Evolutionary conservation across 1,140 invertebrate species (phyloP), one percentile per base, ranked within the genome.

Genomic region (Cyclargus thomasi): DNA sequence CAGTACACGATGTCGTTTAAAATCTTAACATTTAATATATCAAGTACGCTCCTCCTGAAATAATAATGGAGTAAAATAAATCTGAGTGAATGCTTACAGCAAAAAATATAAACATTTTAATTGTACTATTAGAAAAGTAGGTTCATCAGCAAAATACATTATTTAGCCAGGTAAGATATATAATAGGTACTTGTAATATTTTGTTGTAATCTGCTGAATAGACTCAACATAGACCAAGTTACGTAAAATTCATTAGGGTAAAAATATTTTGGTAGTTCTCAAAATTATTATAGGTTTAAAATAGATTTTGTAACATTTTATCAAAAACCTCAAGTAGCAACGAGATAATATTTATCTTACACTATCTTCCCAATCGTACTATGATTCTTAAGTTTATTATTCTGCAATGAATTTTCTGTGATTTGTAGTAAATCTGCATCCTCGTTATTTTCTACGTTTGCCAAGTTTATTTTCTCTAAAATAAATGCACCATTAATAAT

Each of bases 1-100:
- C 93, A 85, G 65, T 92, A 94, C 3, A 93, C 82, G 11, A 82
- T 75, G 76, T 94, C 90, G 77, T 92, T 92, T 10, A 94, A 74
- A 2, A 94, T 72, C 69, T 80, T 82, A 11, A 88, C 59, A 55
- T 85, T 83, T 11, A 90, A 70, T 53, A 78, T 66, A n/a, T 83
- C 76, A 29, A 77, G 65, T 1, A 90, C 22, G 8, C 74, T 70
- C 7, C 64, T 57, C 18, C 86, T 89, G 73, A 20, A 83, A 80
- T 70, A 21, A 62, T 8, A 10, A 65, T 16, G 14, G 17, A 6
- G 29, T 29, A 29, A 29, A 8, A 29, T 29, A 29, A 29, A 29
- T 29, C 8, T 7, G 23, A 6, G 23, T 29, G 23, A 6, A 29
- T n/a, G n/a, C 23, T 29, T 29, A 3, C 2, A 29, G 6, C 23